Base-by-base conservation (phyloP, 2,888 invertebrate genomes). In the Cepaea hortensis region DNA sequence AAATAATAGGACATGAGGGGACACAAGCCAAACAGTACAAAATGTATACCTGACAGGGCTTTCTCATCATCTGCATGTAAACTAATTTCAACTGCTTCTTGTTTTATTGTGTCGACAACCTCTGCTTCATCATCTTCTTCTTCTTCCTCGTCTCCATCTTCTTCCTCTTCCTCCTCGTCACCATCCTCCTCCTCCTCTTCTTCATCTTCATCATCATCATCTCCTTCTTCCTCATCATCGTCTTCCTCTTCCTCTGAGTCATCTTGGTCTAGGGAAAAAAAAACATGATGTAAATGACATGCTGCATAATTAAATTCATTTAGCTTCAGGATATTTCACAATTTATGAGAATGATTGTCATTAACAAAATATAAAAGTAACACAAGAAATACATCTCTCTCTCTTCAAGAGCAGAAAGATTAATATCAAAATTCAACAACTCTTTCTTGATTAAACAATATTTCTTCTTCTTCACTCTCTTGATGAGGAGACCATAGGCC, bases 51-150 rank as follows among this genome's bases (percentile, higher is more conserved):
- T 81, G 70, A 50, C 70, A 35, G 55, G 7, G 18, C n/a, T 72
- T 81, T 81, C 48, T 72, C 84, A 73, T 84, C 84, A 15, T 84
- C 73, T 84, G 35, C 65, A 62, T 84, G 84, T 50, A 81, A 70
- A 50, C 84, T 84, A 20, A 65, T 35, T 1, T 77, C 73, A 13
- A 15, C 46, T 68, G 62, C 18, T 55, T 84, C 84, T 77, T 84
- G 65, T 76, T 77, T 68, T 77, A 13, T 15, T 76, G 48, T 50
- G 46, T 77, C 50, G 20, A 20, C 77, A 18, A 15, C 84, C 18
- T 84, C 84, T 50, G 55, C 68, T 65, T 84, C 84, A 7, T 84
- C 84, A 3, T 84, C 84, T 6, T 84, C 84, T 3, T 84, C 84
- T 15, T 84, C 84, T 11, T 84, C 84, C 23, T 79, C 84, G 11